Conservation (phyloP, 1,140 invertebrate species). For the Nasonia longicornis region DNA sequence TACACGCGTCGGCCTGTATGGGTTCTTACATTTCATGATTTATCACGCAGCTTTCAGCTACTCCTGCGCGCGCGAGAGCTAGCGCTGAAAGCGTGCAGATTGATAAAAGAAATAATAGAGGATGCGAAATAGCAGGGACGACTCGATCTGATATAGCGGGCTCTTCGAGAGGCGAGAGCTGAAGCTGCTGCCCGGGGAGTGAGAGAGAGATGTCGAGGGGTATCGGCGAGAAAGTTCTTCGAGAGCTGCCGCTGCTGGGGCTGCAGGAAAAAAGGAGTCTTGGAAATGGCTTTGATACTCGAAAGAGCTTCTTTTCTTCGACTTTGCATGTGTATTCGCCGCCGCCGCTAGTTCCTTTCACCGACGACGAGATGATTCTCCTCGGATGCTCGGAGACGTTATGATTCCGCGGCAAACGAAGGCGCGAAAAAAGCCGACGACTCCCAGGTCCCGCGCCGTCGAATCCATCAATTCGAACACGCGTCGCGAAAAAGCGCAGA, state of each 20-base stretch:
- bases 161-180: slow-evolving; percentile 34
- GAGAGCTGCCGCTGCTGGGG: not conserved
- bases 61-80: slow-evolving; percentile 51
- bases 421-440: not conserved
- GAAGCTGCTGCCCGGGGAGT: slow-evolving; percentile 2
- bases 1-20: slow-evolving; percentile 57
- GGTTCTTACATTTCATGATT: slow-evolving; percentile 71
- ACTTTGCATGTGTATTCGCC: slow-evolving; percentile 13
- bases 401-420: not conserved
- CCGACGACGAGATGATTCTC: not conserved
- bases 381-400: no score
- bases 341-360: not conserved
- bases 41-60: slow-evolving; percentile 69
- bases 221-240: slow-evolving; percentile 13
- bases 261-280: slow-evolving; percentile 2
- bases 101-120: slow-evolving; percentile 71
- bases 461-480: slow-evolving; percentile 22
- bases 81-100: slow-evolving; percentile 63
- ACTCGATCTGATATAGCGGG: slow-evolving; percentile 62
- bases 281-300: not conserved
- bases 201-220: slow-evolving; percentile 9
- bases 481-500: slow-evolving; percentile 2
- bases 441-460: not conserved
- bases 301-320: slow-evolving; percentile 20
- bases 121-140: slow-evolving; percentile 65